These are phyloP conservation scores for Acromyrmex heyeri DNA, from an alignment of 1,140 invertebrate genomes.

Conservation along the genomic window DNA sequence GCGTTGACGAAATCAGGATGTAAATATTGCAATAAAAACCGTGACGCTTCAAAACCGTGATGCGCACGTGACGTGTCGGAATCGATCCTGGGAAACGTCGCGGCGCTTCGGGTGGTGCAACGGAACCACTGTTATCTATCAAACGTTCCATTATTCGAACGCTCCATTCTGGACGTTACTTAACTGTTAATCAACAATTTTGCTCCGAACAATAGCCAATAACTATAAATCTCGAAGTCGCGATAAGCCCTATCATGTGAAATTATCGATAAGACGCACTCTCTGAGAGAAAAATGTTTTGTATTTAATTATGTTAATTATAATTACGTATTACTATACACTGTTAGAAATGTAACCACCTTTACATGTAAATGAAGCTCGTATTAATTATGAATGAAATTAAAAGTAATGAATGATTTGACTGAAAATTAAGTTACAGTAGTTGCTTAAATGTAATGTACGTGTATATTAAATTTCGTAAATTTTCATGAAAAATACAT, in stretches of 20 bases:
- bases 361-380: no score
- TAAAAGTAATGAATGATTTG: no score
- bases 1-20: slow-evolving; percentile 59
- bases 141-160: neutral
- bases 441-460: no score
- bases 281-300: no score
- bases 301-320: no score
- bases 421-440: no score
- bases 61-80: neutral
- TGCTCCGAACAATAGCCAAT: neutral
- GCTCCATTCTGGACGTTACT: neutral
- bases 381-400: no score
- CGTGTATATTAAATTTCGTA: no score
- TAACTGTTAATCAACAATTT: neutral
- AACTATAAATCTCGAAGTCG: neutral
- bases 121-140: neutral
- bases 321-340: no score
- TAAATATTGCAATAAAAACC: slow-evolving; percentile 62
- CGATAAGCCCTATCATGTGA: neutral
- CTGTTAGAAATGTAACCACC: no score
- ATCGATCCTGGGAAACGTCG: slow-evolving; percentile 20
- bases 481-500: no score
- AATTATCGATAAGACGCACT: neutral
- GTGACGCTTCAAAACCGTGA: slow-evolving; percentile 36
- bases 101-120: neutral